Conservation (phyloP, 2,888 invertebrate species). For the Deroplatys truncata region DNA sequence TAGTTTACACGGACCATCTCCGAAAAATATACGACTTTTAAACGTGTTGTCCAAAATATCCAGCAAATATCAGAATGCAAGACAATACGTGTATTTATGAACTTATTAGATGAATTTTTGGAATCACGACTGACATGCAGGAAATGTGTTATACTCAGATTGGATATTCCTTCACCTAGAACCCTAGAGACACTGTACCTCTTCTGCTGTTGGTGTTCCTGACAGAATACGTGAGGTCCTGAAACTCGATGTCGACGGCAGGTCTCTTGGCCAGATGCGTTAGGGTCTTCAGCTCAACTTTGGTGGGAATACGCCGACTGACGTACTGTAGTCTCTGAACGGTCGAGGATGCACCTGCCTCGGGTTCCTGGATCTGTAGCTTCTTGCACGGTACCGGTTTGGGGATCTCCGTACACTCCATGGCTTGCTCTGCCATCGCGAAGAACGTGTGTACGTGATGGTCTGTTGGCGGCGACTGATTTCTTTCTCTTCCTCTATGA, state of each 20-base stretch:
- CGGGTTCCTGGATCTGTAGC: not conserved
- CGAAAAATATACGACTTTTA: too few species aligned
- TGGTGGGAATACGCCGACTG: slow-evolving; percentile 42
- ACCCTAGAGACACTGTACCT: not conserved
- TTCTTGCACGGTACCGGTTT: not conserved
- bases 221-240: slow-evolving; percentile 54
- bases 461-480: not conserved
- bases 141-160: too few species aligned
- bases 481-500: not conserved
- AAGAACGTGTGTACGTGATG: too few species aligned
- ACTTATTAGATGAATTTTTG: too few species aligned
- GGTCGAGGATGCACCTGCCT: too few species aligned
- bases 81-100: too few species aligned
- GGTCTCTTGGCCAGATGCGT: slow-evolving; percentile 56
- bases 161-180: too few species aligned
- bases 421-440: not conserved
- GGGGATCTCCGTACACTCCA: not conserved
- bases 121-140: too few species aligned
- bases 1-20: too few species aligned
- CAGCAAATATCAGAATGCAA: too few species aligned
- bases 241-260: slow-evolving; percentile 56
- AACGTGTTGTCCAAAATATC: too few species aligned
- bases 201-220: slow-evolving; percentile 37
- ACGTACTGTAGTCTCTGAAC: not conserved
- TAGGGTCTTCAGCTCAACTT: slow-evolving; percentile 49